These are phyloP conservation scores for Zaprionus camerounensis DNA, from an alignment of 1,140 invertebrate species.

Conservation along the genomic window DNA sequence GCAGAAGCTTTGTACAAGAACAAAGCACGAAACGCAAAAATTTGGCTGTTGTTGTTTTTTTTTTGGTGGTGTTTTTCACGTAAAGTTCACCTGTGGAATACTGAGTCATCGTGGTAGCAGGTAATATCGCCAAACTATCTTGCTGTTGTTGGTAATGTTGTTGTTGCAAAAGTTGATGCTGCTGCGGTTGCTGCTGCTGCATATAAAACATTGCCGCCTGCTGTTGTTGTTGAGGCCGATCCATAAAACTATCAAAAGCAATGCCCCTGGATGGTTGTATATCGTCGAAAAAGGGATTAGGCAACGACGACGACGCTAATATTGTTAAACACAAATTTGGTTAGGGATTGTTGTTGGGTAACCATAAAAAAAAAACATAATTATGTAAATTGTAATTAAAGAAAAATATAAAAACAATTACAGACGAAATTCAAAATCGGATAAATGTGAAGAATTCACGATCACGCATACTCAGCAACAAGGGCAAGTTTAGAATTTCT, in stretches of 20 bases:
- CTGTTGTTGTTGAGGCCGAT: slow-evolving; percentile 37
- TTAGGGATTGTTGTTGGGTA: slow-evolving; percentile 20
- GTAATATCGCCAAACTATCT: slow-evolving; percentile 42
- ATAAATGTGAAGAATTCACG: slow-evolving; percentile 24
- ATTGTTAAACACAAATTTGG: slow-evolving; percentile 51
- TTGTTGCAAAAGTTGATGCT: slow-evolving; percentile 35
- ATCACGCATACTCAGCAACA: slow-evolving; percentile 38
- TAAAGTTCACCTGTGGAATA: slow-evolving; percentile 70
- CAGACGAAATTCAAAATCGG: slow-evolving; percentile 24
- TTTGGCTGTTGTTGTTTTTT: slow-evolving; percentile 44
- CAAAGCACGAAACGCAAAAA: slow-evolving; percentile 55
- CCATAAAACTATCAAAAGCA: slow-evolving; percentile 54
- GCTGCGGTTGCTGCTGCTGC: slow-evolving; percentile 51
- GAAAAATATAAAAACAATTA: slow-evolving; percentile 14
- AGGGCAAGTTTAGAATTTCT: slow-evolving; percentile 10
- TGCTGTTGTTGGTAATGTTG: slow-evolving; percentile 39
- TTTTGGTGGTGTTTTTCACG: slow-evolving; percentile 13
- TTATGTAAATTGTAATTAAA: slow-evolving; percentile 35
- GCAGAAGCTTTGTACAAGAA: slow-evolving; percentile 67
- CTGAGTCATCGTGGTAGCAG: slow-evolving; percentile 50
- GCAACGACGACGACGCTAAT: slow-evolving; percentile 55
- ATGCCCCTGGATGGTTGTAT: slow-evolving; percentile 39
- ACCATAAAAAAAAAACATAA: slow-evolving; percentile 40
- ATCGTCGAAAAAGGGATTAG: slow-evolving; percentile 82
- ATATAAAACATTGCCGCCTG: slow-evolving; percentile 41